Evolutionary conservation across 1,140 invertebrate species (phyloP).

Genomic region (Leptinotarsa defecta): DNA sequence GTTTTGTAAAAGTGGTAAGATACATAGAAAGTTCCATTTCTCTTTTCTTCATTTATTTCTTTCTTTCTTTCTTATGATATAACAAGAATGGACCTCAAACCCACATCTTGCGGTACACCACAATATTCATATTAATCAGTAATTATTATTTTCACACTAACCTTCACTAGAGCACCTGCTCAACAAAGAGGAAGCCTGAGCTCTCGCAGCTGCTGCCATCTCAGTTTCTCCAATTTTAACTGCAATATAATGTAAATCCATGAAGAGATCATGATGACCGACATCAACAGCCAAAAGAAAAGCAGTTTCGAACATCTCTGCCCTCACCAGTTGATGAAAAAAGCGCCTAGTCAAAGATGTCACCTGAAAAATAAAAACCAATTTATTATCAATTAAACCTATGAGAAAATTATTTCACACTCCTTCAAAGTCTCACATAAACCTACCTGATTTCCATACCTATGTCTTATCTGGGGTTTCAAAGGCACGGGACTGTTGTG

Average conservation of each 20-base stretch:
- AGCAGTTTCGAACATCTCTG: slow-evolving; percentile 81
- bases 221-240: slow-evolving; percentile 68
- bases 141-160: slow-evolving; percentile 33
- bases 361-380: slow-evolving; percentile 60
- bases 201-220: slow-evolving; percentile 75
- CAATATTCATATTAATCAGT: too few species aligned
- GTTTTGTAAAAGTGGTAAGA: too few species aligned
- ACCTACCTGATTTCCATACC: slow-evolving; percentile 47
- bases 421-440: too few species aligned
- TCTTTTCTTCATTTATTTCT: too few species aligned
- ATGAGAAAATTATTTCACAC: too few species aligned
- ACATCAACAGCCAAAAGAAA: slow-evolving; percentile 85
- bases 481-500: slow-evolving; percentile 68
- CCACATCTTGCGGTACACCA: too few species aligned
- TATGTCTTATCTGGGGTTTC: slow-evolving; percentile 67
- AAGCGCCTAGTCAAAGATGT: slow-evolving; percentile 75
- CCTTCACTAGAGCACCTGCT: slow-evolving; percentile 63
- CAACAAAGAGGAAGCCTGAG: slow-evolving; percentile 71
- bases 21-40: too few species aligned
- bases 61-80: too few species aligned
- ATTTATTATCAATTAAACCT: background rate
- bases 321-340: slow-evolving; percentile 78
- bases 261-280: slow-evolving; percentile 78
- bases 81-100: too few species aligned
- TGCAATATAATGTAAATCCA: slow-evolving; percentile 84